Conservation (phyloP, 2,888 invertebrate genomes). For the Drosophila putrida region DNA sequence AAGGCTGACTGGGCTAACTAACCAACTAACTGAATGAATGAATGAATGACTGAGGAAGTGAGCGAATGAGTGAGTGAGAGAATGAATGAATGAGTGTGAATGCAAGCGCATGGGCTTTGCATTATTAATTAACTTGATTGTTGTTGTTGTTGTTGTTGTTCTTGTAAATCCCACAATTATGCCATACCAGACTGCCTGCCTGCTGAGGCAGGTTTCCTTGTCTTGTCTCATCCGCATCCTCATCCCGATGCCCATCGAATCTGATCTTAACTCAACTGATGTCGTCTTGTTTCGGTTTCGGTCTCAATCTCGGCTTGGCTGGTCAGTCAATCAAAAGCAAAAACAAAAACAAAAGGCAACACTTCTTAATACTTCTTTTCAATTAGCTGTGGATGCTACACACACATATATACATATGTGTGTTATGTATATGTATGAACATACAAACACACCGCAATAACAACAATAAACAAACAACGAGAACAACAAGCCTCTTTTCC, state of each 20-base stretch:
- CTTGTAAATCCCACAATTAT: constrained; percentile 76
- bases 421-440: constrained; percentile 1
- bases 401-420: constrained; percentile 19
- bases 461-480: constrained; percentile 46
- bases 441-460: constrained; percentile 41
- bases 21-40: constrained; percentile 18
- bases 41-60: constrained; percentile 13
- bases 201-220: constrained; percentile 46
- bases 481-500: constrained; percentile 61
- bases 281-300: constrained; percentile 40
- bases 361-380: constrained; percentile 75
- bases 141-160: constrained; percentile 52
- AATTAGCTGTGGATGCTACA: constrained; percentile 62
- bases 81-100: constrained; percentile 36
- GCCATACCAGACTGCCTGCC: constrained; percentile 80
- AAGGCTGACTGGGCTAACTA: constrained; percentile 21
- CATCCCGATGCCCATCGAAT: not conserved
- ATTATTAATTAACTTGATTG: constrained; percentile 75
- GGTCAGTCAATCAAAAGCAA: constrained; percentile 76
- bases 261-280: not conserved
- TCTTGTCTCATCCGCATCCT: constrained; percentile 4
- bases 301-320: constrained; percentile 58
- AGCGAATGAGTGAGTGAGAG: constrained; percentile 36
- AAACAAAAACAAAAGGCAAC: constrained; percentile 71
- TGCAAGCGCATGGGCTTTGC: constrained; percentile 65